These are phyloP conservation scores for Drosophila eohydei DNA, from an alignment of 2,888 invertebrate species.

Conservation along the genomic window DNA sequence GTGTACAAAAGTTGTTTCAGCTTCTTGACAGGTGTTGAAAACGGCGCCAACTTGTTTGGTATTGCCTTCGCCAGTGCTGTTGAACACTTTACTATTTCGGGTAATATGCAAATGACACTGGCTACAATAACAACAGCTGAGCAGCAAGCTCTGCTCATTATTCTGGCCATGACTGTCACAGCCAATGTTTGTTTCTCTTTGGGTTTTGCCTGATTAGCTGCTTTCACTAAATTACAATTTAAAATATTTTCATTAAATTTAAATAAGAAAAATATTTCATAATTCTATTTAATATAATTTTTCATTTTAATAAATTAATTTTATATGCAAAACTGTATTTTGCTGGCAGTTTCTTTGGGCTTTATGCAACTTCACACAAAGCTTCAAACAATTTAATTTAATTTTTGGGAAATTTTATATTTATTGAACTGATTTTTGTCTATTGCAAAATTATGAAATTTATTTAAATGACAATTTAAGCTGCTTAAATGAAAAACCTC, in stretches of 20 bases:
- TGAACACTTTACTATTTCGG: constrained; percentile 18
- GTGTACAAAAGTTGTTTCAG: constrained; percentile 39
- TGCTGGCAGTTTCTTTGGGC: no score
- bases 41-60: constrained; percentile 58
- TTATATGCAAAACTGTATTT: no score
- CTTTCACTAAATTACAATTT: background rate
- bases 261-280: background rate
- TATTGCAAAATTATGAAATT: background rate
- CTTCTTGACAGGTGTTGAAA: constrained; percentile 73
- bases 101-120: constrained; percentile 54
- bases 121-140: constrained; percentile 3
- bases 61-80: constrained; percentile 26
- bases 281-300: background rate
- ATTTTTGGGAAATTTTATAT: background rate
- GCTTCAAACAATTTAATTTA: background rate
- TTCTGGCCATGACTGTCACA: constrained; percentile 10
- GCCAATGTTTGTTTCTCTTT: background rate
- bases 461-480: constrained; percentile 26
- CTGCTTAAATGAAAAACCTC: constrained; percentile 21
- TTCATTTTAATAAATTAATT: background rate
- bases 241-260: background rate
- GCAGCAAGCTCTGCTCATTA: constrained; percentile 5
- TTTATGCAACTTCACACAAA: background rate
- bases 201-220: background rate
- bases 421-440: background rate